phyloP scores from a whole-genome alignment of 2,797 vertebrate genomes.

The Knipowitschia caucasica region DNA sequence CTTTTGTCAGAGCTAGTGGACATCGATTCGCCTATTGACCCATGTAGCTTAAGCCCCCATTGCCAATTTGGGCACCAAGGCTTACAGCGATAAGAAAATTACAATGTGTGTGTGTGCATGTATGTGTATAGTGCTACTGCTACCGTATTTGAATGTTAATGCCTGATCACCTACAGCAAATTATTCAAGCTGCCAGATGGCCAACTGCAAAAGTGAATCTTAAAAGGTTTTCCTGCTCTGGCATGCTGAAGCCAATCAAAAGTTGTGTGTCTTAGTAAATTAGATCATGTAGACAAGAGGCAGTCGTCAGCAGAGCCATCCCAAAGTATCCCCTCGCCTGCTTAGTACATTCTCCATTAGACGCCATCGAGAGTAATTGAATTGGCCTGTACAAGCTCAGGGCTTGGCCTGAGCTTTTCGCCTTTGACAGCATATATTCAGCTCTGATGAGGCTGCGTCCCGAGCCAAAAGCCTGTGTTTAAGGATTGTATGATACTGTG shows the following conservation, averaged over 20 bases:
- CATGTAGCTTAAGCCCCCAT: conserved; percentile 35
- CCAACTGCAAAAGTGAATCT: conserved; percentile 54
- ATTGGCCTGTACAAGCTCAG: conserved; percentile 69
- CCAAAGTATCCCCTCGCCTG: conserved; percentile 64
- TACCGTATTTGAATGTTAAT: conserved; percentile 6
- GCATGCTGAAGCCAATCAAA: conserved; percentile 73
- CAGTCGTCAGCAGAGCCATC: conserved; percentile 67
- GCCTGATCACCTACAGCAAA: conserved; percentile 18
- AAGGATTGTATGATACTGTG: conserved; percentile 12
- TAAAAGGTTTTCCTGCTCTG: conserved; percentile 57
- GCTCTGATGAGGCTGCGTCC: conserved; percentile 44
- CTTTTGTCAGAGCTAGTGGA: conserved; percentile 37
- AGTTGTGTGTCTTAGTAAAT: conserved; percentile 74
- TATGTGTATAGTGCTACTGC: background rate
- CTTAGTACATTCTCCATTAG: conserved; percentile 73
- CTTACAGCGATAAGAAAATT: conserved; percentile 60
- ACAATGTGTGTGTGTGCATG: background rate
- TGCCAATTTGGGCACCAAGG: conserved; percentile 53
- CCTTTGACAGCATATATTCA: conserved; percentile 62
- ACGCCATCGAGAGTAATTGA: conserved; percentile 67
- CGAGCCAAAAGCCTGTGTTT: conserved; percentile 18
- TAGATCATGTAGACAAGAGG: conserved; percentile 75
- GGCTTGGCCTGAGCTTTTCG: conserved; percentile 55
- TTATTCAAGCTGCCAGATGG: conserved; percentile 43
- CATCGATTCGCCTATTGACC: conserved; percentile 70